These are phyloP conservation scores for Eurois occulta DNA, from an alignment of 2,888 invertebrate genomes.

Conservation along the genomic window DNA sequence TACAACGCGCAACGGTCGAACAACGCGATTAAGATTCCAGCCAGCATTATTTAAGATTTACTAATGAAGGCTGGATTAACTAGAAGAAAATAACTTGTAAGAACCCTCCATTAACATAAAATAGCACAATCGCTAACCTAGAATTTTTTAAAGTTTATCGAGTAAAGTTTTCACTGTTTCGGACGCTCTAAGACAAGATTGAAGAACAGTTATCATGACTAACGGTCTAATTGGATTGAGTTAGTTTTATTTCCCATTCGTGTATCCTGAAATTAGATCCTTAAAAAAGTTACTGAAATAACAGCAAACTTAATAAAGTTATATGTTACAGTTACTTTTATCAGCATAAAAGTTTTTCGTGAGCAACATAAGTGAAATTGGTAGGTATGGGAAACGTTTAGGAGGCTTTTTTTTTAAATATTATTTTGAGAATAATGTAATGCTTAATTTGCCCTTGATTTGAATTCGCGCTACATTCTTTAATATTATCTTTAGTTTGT, in stretches of 20 bases:
- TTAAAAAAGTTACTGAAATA: background rate
- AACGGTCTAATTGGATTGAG: background rate
- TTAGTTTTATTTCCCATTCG: background rate
- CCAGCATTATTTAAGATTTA: background rate
- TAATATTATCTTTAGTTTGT: background rate
- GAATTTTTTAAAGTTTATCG: background rate
- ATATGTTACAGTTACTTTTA: background rate
- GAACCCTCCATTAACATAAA: background rate
- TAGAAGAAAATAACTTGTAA: background rate
- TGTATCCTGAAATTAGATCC: background rate
- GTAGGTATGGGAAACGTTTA: background rate
- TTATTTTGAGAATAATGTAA: background rate
- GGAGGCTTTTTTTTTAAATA: background rate
- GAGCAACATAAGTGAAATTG: too few species aligned
- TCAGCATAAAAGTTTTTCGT: background rate
- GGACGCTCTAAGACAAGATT: background rate
- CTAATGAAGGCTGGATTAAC: background rate
- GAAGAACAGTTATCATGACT: background rate
- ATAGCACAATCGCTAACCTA: background rate
- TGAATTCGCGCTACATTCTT: background rate
- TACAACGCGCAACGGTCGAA: background rate
- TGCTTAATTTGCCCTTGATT: background rate
- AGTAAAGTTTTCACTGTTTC: background rate
- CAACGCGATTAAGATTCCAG: background rate
- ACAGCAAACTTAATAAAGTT: background rate